phyloP scores from a whole-genome alignment of 35 echinoderm and acorn worm species.

The Holothuria glaberrima region DNA sequence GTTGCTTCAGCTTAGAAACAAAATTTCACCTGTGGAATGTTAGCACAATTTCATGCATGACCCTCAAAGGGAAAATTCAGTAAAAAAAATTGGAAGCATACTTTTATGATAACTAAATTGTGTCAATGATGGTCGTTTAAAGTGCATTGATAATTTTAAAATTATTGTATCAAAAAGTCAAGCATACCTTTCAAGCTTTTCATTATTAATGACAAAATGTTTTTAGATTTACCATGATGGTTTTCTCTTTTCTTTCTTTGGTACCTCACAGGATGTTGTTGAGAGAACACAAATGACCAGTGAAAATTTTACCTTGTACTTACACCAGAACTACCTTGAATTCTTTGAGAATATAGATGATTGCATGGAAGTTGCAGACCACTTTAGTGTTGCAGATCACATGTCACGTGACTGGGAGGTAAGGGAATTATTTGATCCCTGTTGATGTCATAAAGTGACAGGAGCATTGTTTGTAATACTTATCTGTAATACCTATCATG shows the following conservation, averaged over 20 bases:
- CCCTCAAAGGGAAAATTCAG: no score
- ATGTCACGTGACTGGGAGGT: conserved; percentile 85
- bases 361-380: conserved; percentile 68
- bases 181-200: not conserved
- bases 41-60: no score
- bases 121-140: not conserved
- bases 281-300: conserved; percentile 90
- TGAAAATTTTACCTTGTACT: conserved; percentile 90
- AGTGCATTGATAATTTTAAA: not conserved
- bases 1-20: no score
- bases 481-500: no score
- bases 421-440: not conserved
- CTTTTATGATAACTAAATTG: no score
- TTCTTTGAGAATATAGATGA: conserved; percentile 88
- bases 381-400: conserved; percentile 87
- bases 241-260: not conserved
- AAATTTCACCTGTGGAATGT: no score
- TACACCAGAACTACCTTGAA: conserved; percentile 98
- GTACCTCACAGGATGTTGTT: conserved; percentile 64
- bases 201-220: not conserved
- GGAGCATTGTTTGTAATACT: no score
- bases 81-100: no score
- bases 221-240: not conserved
- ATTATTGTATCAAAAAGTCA: not conserved
- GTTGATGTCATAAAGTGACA: no score